Conservation (phyloP, 92 coral and sea anemone genomes). For the Epizoanthus rinbou region DNA sequence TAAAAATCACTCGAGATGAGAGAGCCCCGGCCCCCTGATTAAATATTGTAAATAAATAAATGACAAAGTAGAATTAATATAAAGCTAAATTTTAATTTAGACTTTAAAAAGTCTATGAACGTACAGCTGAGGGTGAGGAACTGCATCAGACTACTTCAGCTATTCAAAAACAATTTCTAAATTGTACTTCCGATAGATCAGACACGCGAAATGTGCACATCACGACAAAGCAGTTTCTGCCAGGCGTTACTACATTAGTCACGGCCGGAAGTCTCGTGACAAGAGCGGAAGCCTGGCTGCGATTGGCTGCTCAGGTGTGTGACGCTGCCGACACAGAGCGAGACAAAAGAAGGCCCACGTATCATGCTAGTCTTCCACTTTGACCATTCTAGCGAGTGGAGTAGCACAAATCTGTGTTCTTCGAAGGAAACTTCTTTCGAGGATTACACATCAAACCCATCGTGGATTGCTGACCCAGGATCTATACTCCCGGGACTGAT, state of each 20-base stretch:
- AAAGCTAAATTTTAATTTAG: no score
- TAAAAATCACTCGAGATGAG: no score
- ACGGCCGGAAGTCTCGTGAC: constrained; percentile 42
- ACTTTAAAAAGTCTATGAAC: no score
- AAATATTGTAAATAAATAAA: no score
- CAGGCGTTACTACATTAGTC: constrained; percentile 31
- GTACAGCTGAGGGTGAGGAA: no score
- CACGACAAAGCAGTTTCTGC: constrained; percentile 28
- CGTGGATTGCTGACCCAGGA: constrained; percentile 92
- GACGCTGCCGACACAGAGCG: constrained; percentile 22
- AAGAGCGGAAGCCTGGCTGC: constrained; percentile 25
- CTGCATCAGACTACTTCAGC: no score
- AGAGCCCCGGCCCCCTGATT: no score
- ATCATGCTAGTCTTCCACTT: constrained; percentile 13
- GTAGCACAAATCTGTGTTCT: constrained; percentile 8
- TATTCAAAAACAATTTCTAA: no score
- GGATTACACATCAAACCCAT: constrained; percentile 52
- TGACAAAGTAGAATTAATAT: no score
- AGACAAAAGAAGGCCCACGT: constrained; percentile 33
- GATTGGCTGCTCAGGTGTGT: constrained; percentile 64
- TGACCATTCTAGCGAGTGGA: constrained; percentile 37
- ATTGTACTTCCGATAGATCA: not conserved
- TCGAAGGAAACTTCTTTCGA: constrained; percentile 43
- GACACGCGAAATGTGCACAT: not conserved
- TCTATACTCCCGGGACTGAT: constrained; percentile 83